phyloP scores from a whole-genome alignment of 2,888 invertebrate genomes.

The Agonum fuliginosum region DNA sequence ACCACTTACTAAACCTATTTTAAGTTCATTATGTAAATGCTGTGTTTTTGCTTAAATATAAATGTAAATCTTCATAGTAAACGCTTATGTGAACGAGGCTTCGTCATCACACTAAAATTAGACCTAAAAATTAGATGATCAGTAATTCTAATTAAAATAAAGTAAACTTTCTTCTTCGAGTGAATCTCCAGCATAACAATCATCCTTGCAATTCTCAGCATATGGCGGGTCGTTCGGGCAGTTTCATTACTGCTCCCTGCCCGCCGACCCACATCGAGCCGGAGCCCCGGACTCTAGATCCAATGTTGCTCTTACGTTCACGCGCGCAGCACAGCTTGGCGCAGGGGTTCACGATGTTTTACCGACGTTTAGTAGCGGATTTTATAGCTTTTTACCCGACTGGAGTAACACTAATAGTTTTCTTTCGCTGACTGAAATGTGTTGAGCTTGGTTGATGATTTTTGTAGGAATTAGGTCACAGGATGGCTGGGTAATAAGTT shows the following conservation, averaged over 20 bases:
- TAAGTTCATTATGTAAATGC: no score
- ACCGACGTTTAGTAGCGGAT: conserved; percentile 45
- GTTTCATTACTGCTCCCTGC: conserved; percentile 16
- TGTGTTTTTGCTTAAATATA: no score
- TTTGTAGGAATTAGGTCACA: conserved; percentile 13
- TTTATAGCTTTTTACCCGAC: conserved; percentile 50
- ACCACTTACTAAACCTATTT: no score
- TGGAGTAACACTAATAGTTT: conserved; percentile 52
- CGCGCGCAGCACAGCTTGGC: conserved; percentile 34
- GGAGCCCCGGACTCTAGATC: not conserved
- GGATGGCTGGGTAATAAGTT: no score
- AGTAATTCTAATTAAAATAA: no score
- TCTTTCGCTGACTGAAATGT: conserved; percentile 25
- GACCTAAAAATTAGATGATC: no score
- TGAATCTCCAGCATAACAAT: no score
- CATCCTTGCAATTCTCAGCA: no score
- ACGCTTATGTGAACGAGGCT: no score
- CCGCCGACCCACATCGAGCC: conserved; percentile 7
- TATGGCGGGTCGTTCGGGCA: conserved; percentile 7
- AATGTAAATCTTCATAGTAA: no score
- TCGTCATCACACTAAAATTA: no score
- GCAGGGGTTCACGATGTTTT: conserved; percentile 45
- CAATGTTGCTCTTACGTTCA: conserved; percentile 28
- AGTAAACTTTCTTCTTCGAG: no score
- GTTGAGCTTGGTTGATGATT: conserved; percentile 9